Conservation (phyloP, 2,888 invertebrate genomes). For the Thalpophila matura region DNA sequence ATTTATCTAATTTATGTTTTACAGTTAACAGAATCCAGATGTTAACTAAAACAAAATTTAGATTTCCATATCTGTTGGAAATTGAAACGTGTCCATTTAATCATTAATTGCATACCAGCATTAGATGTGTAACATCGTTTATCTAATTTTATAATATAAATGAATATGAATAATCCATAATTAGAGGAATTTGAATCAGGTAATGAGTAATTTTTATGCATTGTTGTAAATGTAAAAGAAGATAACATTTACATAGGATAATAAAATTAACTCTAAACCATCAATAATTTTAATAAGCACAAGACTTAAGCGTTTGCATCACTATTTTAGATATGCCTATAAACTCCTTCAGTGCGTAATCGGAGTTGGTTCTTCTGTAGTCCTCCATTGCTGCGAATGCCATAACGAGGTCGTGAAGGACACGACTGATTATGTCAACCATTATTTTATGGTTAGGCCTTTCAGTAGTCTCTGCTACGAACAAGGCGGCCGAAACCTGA, state of each 20-base stretch:
- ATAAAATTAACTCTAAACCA: slow-evolving; percentile 16
- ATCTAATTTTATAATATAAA: no score
- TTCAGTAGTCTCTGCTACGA: slow-evolving; percentile 63
- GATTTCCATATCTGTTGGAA: no score
- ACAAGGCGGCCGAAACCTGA: slow-evolving; percentile 70
- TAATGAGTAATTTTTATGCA: no score
- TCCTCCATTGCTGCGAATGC: slow-evolving; percentile 71
- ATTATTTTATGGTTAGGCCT: slow-evolving; percentile 67
- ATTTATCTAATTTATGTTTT: no score
- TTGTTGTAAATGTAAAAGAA: background rate
- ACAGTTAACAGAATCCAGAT: no score
- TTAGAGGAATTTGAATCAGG: no score
- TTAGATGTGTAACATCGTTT: no score
- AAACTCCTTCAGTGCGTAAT: slow-evolving; percentile 69
- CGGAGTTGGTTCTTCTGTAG: slow-evolving; percentile 60
- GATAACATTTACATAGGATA: no score
- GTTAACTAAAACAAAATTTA: no score
- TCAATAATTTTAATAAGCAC: slow-evolving; percentile 54
- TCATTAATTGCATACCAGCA: no score
- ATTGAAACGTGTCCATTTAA: no score
- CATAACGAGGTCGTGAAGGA: slow-evolving; percentile 71
- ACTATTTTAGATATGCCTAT: slow-evolving; percentile 68
- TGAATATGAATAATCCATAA: no score
- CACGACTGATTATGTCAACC: slow-evolving; percentile 60
- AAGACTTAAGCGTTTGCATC: slow-evolving; percentile 70